These are phyloP conservation scores for Crypturellus undulatus DNA, from an alignment of 2,113 vertebrate genomes.

Conservation along the genomic window DNA sequence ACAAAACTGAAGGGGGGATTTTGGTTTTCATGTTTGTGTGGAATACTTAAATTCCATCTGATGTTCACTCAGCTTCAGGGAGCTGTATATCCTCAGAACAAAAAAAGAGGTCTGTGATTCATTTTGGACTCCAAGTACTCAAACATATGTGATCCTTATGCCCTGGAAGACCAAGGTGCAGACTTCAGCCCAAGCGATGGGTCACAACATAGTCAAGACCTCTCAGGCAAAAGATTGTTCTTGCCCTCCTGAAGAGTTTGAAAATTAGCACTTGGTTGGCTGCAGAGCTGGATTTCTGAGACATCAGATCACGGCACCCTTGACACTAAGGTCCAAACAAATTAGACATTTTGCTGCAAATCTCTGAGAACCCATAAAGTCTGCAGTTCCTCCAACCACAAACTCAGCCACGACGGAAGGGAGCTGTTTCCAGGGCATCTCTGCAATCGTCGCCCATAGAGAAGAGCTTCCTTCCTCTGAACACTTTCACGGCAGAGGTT, in stretches of 20 bases:
- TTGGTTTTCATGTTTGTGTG: neutral
- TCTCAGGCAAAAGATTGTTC: neutral
- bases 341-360: neutral
- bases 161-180: neutral
- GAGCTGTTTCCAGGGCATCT: neutral
- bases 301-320: neutral
- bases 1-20: neutral
- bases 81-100: neutral
- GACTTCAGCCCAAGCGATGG: neutral
- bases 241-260: neutral
- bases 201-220: neutral
- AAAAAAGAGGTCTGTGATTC: neutral
- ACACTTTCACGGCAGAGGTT: neutral
- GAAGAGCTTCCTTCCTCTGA: slow-evolving; percentile 21
- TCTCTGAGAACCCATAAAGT: neutral
- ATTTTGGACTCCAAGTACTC: neutral
- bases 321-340: neutral
- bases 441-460: fast-evolving
- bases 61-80: neutral
- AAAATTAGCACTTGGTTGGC: neutral
- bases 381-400: slow-evolving; percentile 11
- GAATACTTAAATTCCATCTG: neutral
- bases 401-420: neutral
- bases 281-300: neutral
- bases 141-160: neutral